These are phyloP conservation scores for Delichon dasypus DNA, from an alignment of 2,797 vertebrate species.

Conservation along the genomic window DNA sequence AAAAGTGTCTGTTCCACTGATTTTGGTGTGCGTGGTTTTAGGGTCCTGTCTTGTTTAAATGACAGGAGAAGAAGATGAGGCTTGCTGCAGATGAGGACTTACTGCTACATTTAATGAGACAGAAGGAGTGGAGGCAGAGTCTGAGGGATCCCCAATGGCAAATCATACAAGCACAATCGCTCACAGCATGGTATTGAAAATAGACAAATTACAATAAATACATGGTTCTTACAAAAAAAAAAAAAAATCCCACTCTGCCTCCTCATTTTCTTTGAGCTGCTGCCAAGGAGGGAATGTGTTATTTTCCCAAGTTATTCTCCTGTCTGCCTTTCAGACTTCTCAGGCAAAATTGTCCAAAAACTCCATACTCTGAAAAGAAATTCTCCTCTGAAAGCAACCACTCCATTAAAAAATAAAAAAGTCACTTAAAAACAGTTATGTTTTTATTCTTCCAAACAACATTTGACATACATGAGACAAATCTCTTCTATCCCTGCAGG, in stretches of 20 bases:
- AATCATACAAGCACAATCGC: not conserved
- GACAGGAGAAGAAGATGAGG: not conserved
- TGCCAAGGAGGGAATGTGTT: slow-evolving; percentile 52
- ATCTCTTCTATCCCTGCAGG: not conserved
- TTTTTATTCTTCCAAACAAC: not conserved
- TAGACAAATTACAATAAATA: slow-evolving; percentile 20
- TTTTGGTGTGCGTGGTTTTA: not conserved
- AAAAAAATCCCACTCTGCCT: not conserved
- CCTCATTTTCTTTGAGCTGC: slow-evolving; percentile 60
- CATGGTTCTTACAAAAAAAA: not conserved
- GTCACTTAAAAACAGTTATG: not conserved
- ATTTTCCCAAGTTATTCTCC: slow-evolving; percentile 54
- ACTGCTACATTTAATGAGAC: not conserved
- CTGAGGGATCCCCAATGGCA: not conserved
- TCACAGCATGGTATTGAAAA: slow-evolving; percentile 6
- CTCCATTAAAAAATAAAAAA: not conserved
- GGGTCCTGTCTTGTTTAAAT: not conserved
- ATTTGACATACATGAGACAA: not conserved
- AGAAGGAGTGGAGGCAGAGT: not conserved
- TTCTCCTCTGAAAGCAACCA: not conserved
- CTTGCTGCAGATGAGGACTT: not conserved
- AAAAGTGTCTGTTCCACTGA: not conserved
- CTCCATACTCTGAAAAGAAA: not conserved
- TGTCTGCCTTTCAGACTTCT: not conserved
- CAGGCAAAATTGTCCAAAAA: not conserved